Conservation (phyloP, 2,888 invertebrate species). For the Anagyrus pseudococci region DNA sequence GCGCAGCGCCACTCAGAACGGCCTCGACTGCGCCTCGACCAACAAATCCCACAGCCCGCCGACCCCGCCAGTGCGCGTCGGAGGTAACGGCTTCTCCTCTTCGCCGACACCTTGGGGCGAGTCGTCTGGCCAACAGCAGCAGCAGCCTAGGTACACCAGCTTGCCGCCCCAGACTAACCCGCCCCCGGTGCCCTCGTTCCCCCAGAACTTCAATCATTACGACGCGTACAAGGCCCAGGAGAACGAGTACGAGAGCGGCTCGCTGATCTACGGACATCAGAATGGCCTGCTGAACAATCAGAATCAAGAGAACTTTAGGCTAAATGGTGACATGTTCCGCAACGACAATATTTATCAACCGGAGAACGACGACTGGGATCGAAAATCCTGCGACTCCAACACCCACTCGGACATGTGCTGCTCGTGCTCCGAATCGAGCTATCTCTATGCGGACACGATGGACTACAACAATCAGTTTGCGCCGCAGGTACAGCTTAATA, state of each 20-base stretch:
- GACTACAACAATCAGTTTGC: conserved; percentile 57
- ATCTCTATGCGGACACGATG: conserved; percentile 57
- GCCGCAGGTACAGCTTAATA: conserved; percentile 4
- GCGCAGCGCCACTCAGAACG: conserved; percentile 48
- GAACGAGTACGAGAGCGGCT: conserved; percentile 60
- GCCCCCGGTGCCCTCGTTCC: conserved; percentile 55
- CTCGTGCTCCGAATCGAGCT: conserved; percentile 60
- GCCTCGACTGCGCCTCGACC: conserved; percentile 50
- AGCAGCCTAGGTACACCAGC: conserved; percentile 51
- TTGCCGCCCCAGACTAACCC: conserved; percentile 59
- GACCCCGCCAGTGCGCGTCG: conserved; percentile 55
- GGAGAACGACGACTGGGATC: conserved; percentile 59
- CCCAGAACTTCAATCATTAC: conserved; percentile 57
- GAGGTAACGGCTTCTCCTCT: conserved; percentile 42
- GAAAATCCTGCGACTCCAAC: conserved; percentile 60
- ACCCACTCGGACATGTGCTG: conserved; percentile 59
- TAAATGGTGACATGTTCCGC: conserved; percentile 55
- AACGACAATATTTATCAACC: conserved; percentile 54
- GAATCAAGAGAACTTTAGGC: conserved; percentile 51
- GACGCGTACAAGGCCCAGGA: conserved; percentile 55
- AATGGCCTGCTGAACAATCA: conserved; percentile 34
- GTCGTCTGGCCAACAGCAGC: background rate
- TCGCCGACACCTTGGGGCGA: conserved; percentile 56
- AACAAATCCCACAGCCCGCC: conserved; percentile 57
- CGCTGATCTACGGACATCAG: conserved; percentile 58